Evolutionary conservation across 2,113 vertebrate species (phyloP), one percentile per base, ranked within the genome.

Genomic region (Psilopogon haemacephalus): DNA sequence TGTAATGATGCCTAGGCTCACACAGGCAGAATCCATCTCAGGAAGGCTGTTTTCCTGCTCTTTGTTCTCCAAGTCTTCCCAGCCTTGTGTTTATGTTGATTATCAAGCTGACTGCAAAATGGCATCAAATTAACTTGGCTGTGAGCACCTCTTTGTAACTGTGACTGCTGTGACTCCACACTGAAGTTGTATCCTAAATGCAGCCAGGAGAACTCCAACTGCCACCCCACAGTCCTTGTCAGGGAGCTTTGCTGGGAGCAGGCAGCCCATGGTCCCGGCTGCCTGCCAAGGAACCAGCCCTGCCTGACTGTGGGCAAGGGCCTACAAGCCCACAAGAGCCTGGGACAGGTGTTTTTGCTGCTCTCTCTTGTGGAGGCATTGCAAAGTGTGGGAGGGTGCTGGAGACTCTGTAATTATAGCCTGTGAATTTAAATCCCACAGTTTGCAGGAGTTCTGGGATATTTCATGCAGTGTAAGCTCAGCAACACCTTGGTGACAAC

Each of bases 401-500:
- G 64, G 92, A 90, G 89, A 75, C 75, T 64, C 70, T 63, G 35
- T 75, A 84, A 94, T 89, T 84, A 82, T 59, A 92, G 48, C 84
- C 91, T 79, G 70, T 40, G 52, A 84, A 90, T 92, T 84, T 88
- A 63, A 70, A 93, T 96, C 86, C 90, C 44, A 84, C 88, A 91
- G 63, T 79, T 93, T 95, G 74, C 92, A 86, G 87, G 87, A 90
- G 90, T 46, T 56, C 91, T 89, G 92, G 93, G 72, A 88, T 89
- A 69, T 60, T 93, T 88, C 84, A 52, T 69, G 46, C 88, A 68
- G 86, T 9, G 67, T 69, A 95, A 86, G 76, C 88, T 90, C 56
- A 91, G 83, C 72, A 95, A 93, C 90, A 92, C 86, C 90, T 90
- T 87, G 11, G 8, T 94, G 91, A 95, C 91, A 91, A 55, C 78